phyloP scores from a whole-genome alignment of 1,140 invertebrate genomes.

The Cydia splendana region DNA sequence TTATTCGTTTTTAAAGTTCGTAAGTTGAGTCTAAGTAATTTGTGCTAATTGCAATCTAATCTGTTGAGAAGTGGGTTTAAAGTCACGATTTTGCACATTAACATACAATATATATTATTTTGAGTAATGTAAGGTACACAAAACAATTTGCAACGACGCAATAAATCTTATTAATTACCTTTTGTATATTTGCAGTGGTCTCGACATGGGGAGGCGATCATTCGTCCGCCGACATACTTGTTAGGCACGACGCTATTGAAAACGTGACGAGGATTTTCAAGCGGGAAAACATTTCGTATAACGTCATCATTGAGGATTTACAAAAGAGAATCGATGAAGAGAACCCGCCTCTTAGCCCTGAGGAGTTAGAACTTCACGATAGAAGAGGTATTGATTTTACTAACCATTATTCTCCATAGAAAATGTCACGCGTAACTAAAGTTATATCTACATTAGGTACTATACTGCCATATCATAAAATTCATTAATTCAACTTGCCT shows the following conservation, averaged over 20 bases:
- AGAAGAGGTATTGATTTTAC: conserved; percentile 83
- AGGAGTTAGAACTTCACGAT: conserved; percentile 84
- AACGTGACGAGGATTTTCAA: conserved; percentile 79
- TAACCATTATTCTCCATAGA: neutral
- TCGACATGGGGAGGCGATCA: conserved; percentile 86
- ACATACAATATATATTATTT: neutral
- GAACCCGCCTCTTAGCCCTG: conserved; percentile 84
- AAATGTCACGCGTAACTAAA: neutral
- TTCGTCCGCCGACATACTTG: conserved; percentile 83
- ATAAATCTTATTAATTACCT: conserved; percentile 30
- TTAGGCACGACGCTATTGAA: conserved; percentile 80
- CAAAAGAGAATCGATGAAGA: conserved; percentile 88
- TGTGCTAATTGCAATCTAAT: neutral
- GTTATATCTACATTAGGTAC: too few species aligned
- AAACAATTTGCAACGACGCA: conserved; percentile 11
- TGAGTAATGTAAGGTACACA: neutral
- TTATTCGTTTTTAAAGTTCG: neutral
- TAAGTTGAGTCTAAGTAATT: neutral
- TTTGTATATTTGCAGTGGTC: conserved; percentile 78
- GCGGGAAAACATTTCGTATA: conserved; percentile 81
- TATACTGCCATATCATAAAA: neutral
- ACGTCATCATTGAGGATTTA: conserved; percentile 86
- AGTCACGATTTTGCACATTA: neutral
- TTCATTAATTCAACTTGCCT: too few species aligned
- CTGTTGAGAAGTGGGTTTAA: neutral